phyloP scores from a whole-genome alignment of 2,888 invertebrate genomes.

The Unio delphinus region DNA sequence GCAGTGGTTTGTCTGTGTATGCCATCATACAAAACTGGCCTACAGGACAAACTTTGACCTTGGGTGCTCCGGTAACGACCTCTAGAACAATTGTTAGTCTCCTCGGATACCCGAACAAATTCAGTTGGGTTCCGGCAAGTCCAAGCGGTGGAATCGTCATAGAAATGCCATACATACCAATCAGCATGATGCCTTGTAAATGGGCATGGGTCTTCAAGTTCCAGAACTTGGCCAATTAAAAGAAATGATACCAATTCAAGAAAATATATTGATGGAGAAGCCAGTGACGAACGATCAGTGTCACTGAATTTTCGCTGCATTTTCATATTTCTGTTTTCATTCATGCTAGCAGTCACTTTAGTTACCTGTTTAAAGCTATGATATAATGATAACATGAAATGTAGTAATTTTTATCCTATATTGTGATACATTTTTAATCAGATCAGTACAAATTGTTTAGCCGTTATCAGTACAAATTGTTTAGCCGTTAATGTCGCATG shows the following conservation, averaged over 20 bases:
- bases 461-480: too few species aligned
- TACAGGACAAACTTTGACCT: constrained; percentile 73
- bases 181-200: constrained; percentile 55
- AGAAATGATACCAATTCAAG: not conserved
- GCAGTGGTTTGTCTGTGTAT: constrained; percentile 74
- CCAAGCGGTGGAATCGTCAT: constrained; percentile 52
- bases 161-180: constrained; percentile 52
- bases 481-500: too few species aligned
- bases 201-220: constrained; percentile 67
- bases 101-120: constrained; percentile 73
- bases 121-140: constrained; percentile 31
- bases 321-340: too few species aligned
- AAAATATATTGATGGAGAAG: too few species aligned
- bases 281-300: too few species aligned
- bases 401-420: too few species aligned
- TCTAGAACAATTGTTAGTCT: constrained; percentile 71
- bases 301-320: too few species aligned
- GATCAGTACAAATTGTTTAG: too few species aligned
- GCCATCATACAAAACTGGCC: constrained; percentile 83
- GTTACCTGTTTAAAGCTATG: too few species aligned
- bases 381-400: too few species aligned
- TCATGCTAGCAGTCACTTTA: too few species aligned
- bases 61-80: constrained; percentile 72
- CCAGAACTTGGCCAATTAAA: constrained; percentile 32
- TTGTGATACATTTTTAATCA: too few species aligned